Evolutionary conservation across 2,797 vertebrate species (phyloP), one percentile per base, ranked within the genome.

Genomic region (Phalloptychus januarius): DNA sequence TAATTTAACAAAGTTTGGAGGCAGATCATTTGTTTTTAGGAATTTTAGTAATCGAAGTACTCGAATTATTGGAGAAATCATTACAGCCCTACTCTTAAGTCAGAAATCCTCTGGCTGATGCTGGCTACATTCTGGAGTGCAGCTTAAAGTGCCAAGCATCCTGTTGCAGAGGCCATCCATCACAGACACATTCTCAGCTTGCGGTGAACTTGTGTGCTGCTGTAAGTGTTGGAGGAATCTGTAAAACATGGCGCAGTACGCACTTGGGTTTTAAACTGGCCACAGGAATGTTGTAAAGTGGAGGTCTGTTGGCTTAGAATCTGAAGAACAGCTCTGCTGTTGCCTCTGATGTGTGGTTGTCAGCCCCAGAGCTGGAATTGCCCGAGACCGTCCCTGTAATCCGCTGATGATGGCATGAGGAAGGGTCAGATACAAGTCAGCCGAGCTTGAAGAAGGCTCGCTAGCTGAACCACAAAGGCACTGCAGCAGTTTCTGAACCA

Each of bases 401-500:
- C 18, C 2, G 0, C 36, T 23, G 16, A 31, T 5, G 25, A 20
- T 5, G 1, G 61, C 61, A 65, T 16, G 58, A 63, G 61, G 61
- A 23, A n/a, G 33, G 33, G 16, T 38, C 33, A 1, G 7, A 5
- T 36, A 38, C 61, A 10, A 65, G 61, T 65, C 61, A 38, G 33
- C 33, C 1, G 33, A 38, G 33, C 7, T 38, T 20, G 33, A 7
- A 65, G 61, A 8, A 20, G 61, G 18, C 33, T 65, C 8, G 4
- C 23, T 65, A 38, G 20, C 16, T 33, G 36, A 65, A 40, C 33
- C 36, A 65, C 63, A 40, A 38, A 80, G 76, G 56, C 67, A 50
- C 50, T 71, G 46, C 5, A 20, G 71, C 44, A 79, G 58, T 81
- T 75, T 83, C 56, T 75, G 36, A 75, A 69, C 58, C 74, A 63